phyloP scores from a whole-genome alignment of 2,888 invertebrate species.

The Hyposoter dolosus region DNA sequence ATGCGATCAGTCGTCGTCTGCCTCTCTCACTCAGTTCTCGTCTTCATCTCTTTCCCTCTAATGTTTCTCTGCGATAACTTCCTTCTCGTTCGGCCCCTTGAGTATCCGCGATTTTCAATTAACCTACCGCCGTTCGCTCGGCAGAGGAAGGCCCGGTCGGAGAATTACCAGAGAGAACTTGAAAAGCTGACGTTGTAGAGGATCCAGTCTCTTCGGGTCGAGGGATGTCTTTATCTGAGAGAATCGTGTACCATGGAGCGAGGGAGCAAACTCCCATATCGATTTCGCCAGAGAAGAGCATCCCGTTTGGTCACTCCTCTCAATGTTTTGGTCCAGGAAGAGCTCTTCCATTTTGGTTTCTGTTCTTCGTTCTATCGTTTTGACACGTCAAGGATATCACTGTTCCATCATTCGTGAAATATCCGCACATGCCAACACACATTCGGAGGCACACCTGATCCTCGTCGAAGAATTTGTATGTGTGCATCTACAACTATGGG shows the following conservation, averaged over 20 bases:
- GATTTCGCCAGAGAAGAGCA: conserved; percentile 64
- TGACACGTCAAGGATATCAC: conserved; percentile 10
- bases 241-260: conserved; percentile 26
- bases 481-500: conserved; percentile 7
- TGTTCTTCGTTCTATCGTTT: conserved; percentile 13
- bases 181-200: conserved; percentile 57
- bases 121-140: conserved; percentile 69
- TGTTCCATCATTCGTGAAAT: conserved; percentile 22
- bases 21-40: conserved; percentile 13
- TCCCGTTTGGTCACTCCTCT: conserved; percentile 37
- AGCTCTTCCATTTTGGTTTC: conserved; percentile 34
- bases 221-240: conserved; percentile 4
- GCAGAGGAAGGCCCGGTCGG: conserved; percentile 43
- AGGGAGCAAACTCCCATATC: conserved; percentile 58
- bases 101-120: conserved; percentile 78
- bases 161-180: conserved; percentile 52
- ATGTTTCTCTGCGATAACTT: conserved; percentile 45
- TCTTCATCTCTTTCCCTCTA: conserved; percentile 26
- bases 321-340: conserved; percentile 36
- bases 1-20: conserved; percentile 40
- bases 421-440: neutral
- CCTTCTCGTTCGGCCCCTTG: conserved; percentile 55
- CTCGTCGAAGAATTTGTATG: conserved; percentile 16
- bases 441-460: conserved; percentile 14
- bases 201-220: conserved; percentile 8